These are phyloP conservation scores for Antennarius maculatus DNA, from an alignment of 2,797 vertebrate genomes.

Conservation along the genomic window DNA sequence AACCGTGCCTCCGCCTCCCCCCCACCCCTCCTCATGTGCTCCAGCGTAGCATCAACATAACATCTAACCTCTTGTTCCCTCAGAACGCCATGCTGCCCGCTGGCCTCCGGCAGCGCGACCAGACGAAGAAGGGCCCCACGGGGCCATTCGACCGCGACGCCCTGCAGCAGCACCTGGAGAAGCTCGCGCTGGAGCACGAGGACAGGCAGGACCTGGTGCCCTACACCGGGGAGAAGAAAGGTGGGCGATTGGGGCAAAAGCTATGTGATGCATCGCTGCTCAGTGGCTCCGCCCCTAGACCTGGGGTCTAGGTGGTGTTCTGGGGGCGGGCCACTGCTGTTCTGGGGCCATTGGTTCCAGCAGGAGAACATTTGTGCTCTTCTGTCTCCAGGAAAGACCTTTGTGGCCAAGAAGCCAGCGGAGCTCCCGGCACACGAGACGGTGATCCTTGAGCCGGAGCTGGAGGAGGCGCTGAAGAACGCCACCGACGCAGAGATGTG, in stretches of 20 bases:
- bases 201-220: constrained; percentile 93
- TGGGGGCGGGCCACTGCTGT: too few species aligned
- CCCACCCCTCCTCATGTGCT: neutral
- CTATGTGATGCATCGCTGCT: constrained; percentile 14
- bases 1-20: neutral
- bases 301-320: constrained; percentile 33
- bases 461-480: constrained; percentile 92
- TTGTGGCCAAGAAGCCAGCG: constrained; percentile 82
- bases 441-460: constrained; percentile 92
- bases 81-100: constrained; percentile 95
- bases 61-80: constrained; percentile 44
- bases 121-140: constrained; percentile 92
- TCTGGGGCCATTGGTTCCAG: too few species aligned
- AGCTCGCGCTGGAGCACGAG: constrained; percentile 85
- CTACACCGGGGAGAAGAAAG: constrained; percentile 95
- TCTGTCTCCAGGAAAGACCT: constrained; percentile 83
- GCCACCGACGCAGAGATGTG: constrained; percentile 97
- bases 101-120: constrained; percentile 91
- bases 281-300: constrained; percentile 14
- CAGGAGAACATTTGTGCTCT: neutral
- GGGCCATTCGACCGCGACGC: constrained; percentile 88
- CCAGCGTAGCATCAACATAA: constrained; percentile 20
- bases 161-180: constrained; percentile 91
- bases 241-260: constrained; percentile 56
- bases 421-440: constrained; percentile 87